A percentile compares a stretch with the other conserved stretches of the same genome.
phyloP scores from a whole-genome alignment of 2,797 vertebrate genomes.

The Lateolabrax maculatus region DNA sequence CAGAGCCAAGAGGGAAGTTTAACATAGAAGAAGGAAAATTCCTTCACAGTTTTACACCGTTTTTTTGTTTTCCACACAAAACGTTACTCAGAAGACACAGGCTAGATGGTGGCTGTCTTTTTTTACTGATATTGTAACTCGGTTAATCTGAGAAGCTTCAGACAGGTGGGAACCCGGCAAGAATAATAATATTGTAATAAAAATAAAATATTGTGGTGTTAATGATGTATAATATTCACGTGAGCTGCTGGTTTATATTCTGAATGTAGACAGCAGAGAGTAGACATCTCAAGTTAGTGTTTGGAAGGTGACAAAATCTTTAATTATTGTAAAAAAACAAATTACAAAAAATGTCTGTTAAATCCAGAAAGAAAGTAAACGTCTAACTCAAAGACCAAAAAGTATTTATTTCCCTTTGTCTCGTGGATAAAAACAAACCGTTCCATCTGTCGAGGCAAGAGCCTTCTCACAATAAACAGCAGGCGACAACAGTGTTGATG shows the following conservation, averaged over 20 bases:
- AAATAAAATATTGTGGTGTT: too few species aligned
- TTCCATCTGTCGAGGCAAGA: background rate
- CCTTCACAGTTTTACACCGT: too few species aligned
- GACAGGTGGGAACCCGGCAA: background rate
- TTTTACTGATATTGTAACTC: conserved; percentile 23
- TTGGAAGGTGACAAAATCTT: background rate
- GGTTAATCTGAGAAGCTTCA: conserved; percentile 16
- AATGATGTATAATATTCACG: background rate
- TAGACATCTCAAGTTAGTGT: background rate
- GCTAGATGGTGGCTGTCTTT: background rate
- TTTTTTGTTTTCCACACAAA: background rate
- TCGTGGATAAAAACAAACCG: background rate
- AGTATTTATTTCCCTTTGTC: background rate
- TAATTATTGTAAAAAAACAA: background rate
- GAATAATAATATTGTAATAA: too few species aligned
- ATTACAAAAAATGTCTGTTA: background rate
- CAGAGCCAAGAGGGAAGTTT: too few species aligned
- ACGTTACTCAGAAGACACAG: background rate
- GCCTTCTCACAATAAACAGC: background rate
- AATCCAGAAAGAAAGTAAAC: background rate
- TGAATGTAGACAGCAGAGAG: background rate
- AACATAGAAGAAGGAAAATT: too few species aligned
- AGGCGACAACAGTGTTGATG: background rate
- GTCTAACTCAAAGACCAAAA: background rate
- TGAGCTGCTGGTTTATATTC: background rate